A percentile compares a stretch with the other conserved stretches of the same genome.
phyloP scores from a whole-genome alignment of 2,888 invertebrate species.

The Acanthosepion esculentum region DNA sequence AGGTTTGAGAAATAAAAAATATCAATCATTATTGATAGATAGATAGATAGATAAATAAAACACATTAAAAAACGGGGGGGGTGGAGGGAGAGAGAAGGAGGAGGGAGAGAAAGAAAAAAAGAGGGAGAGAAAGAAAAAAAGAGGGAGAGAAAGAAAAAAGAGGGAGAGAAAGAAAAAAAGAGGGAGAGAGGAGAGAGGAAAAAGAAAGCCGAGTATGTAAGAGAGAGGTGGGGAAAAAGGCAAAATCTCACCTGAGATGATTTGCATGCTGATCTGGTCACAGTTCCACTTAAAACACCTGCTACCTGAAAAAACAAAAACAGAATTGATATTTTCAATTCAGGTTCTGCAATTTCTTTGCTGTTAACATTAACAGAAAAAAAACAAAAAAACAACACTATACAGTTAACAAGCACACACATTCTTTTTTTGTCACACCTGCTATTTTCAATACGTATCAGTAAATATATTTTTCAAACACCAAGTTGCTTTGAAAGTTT shows the following conservation, averaged over 20 bases:
- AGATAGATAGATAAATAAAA: no score
- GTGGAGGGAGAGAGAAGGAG: no score
- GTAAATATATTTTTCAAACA: no score
- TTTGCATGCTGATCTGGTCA: neutral
- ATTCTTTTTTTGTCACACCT: no score
- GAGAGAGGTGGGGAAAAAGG: neutral
- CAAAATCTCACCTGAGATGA: constrained; percentile 16
- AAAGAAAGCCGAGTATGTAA: neutral
- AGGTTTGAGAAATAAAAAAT: no score
- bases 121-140: neutral
- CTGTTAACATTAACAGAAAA: neutral
- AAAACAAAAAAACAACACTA: neutral
- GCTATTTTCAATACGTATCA: no score
- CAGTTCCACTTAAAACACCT: neutral
- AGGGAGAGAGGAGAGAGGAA: neutral
- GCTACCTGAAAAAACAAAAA: neutral
- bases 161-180: accelerated
- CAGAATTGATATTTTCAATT: neutral
- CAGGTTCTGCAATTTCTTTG: neutral
- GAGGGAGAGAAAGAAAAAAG: neutral
- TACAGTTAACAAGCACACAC: no score
- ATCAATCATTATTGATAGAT: no score
- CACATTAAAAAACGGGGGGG: no score
- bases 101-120: neutral
- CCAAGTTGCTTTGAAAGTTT: no score